phyloP scores from a whole-genome alignment of 1,140 invertebrate species.

The Andrena cerasifolii region DNA sequence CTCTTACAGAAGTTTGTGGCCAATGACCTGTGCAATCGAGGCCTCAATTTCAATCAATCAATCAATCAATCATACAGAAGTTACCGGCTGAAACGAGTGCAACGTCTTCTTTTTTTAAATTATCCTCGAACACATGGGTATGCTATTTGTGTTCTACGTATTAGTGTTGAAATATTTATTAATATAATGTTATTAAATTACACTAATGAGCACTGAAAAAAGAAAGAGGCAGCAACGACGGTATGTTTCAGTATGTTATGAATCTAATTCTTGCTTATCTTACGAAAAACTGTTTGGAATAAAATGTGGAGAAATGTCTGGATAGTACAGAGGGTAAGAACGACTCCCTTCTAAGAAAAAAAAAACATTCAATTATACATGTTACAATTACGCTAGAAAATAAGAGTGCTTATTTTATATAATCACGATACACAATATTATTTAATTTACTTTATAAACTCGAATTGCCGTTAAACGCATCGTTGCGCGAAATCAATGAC shows the following conservation, averaged over 20 bases:
- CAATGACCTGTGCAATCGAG: too few relatives aligned
- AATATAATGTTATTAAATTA: slow-evolving; percentile 68
- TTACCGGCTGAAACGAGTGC: slow-evolving; percentile 7
- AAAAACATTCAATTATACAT: slow-evolving; percentile 62
- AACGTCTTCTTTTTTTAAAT: slow-evolving; percentile 11
- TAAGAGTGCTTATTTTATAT: slow-evolving; percentile 63
- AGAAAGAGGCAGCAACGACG: slow-evolving; percentile 18
- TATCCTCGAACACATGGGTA: slow-evolving; percentile 24
- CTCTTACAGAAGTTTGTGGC: slow-evolving; percentile 32
- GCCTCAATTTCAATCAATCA: too few relatives aligned
- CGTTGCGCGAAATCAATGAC: slow-evolving; percentile 39
- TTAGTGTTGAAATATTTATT: slow-evolving; percentile 66
- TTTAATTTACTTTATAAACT: slow-evolving; percentile 65
- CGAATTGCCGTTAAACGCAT: slow-evolving; percentile 48
- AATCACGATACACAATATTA: slow-evolving; percentile 62
- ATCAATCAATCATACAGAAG: slow-evolving; percentile 27
- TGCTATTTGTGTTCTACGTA: slow-evolving; percentile 41
- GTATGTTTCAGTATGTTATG: slow-evolving; percentile 21
- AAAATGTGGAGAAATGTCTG: background rate
- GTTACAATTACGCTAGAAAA: slow-evolving; percentile 71
- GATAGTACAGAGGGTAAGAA: slow-evolving; percentile 51
- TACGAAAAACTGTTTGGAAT: background rate
- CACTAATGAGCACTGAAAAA: slow-evolving; percentile 61
- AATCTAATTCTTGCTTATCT: slow-evolving; percentile 30
- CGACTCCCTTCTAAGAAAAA: slow-evolving; percentile 35